Base-by-base conservation (phyloP, 2,113 vertebrate genomes). In the Phyllostomus discolor region DNA sequence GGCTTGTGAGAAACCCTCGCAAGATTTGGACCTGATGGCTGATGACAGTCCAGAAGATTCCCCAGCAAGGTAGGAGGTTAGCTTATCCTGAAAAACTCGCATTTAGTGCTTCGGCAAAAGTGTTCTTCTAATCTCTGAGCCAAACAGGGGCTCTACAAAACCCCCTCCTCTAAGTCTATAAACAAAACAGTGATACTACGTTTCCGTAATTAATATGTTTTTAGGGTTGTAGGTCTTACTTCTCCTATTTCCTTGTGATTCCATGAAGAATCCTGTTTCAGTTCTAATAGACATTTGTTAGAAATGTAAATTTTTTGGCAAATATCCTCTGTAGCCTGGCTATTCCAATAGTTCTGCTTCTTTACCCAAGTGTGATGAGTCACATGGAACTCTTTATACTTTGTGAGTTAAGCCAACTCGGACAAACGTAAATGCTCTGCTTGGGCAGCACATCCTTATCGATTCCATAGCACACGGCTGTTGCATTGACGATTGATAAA, bases 1-100 rank as follows among this genome's bases (percentile, higher is more conserved):
- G 96, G 98, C 99, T 5, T 50, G 96, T 89, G 98, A 97, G 54
- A 98, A 97, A 92, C 95, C 88, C 64, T 95, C 98, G 24, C 98
- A 99, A 98, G 98, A 99, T 96, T 96, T 98, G 97, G 99, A 99
- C 96, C 99, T 98, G 98, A 97, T 98, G 97, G 97, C 98, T 80
- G 99, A 99, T 70, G 98, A 99, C 85, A 98, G 98, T 93, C 96
- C 96, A 87, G 99, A 98, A 95, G 99, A 99, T 96, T 97, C 98
- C 95, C 98, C 98, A 97, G 99, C 99, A 96, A 99, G 99, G 99
- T 99, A 99, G 95, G 99, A 98, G 48, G 73, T 67, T 73, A 89
- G 91, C n/a, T 98, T 96, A 35, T 75, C 88, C 7, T 93, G 35
- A 96, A 8, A 64, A 86, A 24, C 2, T 94, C 57, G 66, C 81